phyloP scores from a whole-genome alignment of 2,797 vertebrate species.

The Arctocebus calabarensis region DNA sequence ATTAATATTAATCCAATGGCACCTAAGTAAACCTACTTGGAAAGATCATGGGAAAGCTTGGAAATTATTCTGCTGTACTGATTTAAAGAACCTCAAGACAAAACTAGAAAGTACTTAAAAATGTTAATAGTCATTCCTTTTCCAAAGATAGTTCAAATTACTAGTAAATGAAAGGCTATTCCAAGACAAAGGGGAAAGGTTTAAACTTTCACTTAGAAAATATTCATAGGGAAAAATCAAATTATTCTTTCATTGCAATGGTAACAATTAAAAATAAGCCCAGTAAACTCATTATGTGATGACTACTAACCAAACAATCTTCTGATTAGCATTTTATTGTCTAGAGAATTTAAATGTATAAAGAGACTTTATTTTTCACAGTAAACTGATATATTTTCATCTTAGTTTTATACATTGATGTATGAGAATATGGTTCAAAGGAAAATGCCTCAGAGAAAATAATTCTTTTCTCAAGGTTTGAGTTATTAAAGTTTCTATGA shows the following conservation, averaged over 20 bases:
- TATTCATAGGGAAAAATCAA: background rate
- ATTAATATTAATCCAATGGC: background rate
- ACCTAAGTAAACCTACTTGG: slow-evolving; percentile 1
- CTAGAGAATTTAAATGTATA: background rate
- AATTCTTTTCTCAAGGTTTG: background rate
- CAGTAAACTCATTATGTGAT: background rate
- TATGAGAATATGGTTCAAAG: slow-evolving; percentile 1
- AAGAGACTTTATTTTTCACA: slow-evolving; percentile 34
- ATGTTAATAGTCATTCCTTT: slow-evolving; percentile 30
- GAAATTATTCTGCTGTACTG: slow-evolving; percentile 30
- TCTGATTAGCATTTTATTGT: background rate
- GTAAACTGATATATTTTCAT: background rate
- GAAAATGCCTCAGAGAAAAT: slow-evolving; percentile 32
- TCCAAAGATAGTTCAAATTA: slow-evolving; percentile 52
- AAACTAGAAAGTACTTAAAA: background rate
- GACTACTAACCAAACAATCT: background rate
- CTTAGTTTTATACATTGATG: background rate
- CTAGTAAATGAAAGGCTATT: slow-evolving; percentile 38
- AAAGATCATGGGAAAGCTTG: slow-evolving; percentile 30
- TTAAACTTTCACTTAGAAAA: slow-evolving; percentile 45
- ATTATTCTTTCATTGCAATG: slow-evolving; percentile 49
- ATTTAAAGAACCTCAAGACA: slow-evolving; percentile 44
- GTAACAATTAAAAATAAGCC: background rate
- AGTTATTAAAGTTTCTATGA: slow-evolving; percentile 35
- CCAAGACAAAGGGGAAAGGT: background rate